Percentiles rank a stretch among this genome's conserved stretches.
phyloP scores from a whole-genome alignment of 1,140 invertebrate genomes.

The Lordiphosa mommai region DNA sequence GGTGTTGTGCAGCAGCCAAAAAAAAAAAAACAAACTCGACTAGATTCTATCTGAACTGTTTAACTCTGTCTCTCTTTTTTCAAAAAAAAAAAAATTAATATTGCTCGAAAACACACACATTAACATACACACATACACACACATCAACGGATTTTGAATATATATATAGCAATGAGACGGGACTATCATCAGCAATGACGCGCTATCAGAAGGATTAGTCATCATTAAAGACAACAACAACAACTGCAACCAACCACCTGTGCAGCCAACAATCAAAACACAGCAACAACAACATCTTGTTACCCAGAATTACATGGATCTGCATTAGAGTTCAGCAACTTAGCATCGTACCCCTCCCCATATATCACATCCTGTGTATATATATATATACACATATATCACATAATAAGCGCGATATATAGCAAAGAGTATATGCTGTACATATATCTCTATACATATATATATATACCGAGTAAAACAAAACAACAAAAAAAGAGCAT shows the following conservation, averaged over 20 bases:
- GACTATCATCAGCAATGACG: slow-evolving; percentile 83
- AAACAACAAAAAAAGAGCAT: slow-evolving; percentile 20
- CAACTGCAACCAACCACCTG: no score
- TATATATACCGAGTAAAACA: slow-evolving; percentile 8
- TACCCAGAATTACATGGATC: slow-evolving; percentile 12
- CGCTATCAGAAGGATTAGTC: slow-evolving; percentile 85
- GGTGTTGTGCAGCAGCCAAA: slow-evolving; percentile 49
- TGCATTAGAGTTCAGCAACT: slow-evolving; percentile 18
- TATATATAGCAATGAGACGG: slow-evolving; percentile 82
- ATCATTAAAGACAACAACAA: slow-evolving; percentile 80
- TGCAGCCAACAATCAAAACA: slow-evolving; percentile 11
- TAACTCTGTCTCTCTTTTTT: slow-evolving; percentile 59
- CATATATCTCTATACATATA: slow-evolving; percentile 38
- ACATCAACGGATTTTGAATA: slow-evolving; percentile 21
- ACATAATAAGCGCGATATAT: slow-evolving; percentile 54
- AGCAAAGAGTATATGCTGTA: slow-evolving; percentile 53
- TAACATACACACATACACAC: slow-evolving; percentile 20
- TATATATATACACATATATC: slow-evolving; percentile 34
- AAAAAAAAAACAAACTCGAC: slow-evolving; percentile 3
- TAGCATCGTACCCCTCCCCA: slow-evolving; percentile 25
- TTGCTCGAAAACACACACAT: slow-evolving; percentile 25
- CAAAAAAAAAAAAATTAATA: slow-evolving; percentile 31
- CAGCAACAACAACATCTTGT: slow-evolving; percentile 6
- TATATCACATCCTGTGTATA: slow-evolving; percentile 61
- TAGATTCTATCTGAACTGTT: slow-evolving; percentile 34